phyloP scores from a whole-genome alignment of 2,797 vertebrate species.

The Atherinosoma microstoma region DNA sequence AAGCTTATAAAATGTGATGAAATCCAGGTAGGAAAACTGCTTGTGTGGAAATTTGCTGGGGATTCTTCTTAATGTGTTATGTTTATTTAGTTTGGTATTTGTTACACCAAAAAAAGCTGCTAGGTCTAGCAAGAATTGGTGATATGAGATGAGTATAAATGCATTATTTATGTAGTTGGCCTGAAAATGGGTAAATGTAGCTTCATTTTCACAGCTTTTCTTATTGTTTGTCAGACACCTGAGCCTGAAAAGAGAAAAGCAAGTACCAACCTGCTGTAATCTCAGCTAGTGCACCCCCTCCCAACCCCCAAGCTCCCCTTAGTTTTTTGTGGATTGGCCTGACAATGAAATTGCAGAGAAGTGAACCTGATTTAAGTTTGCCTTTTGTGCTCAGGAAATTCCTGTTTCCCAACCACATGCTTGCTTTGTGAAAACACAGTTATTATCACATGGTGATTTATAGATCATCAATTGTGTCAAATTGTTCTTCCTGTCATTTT shows the following conservation, averaged over 20 bases:
- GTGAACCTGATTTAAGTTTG: constrained; percentile 66
- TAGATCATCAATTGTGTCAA: constrained; percentile 47
- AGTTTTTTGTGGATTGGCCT: constrained; percentile 44
- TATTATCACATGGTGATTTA: constrained; percentile 69
- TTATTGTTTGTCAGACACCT: constrained; percentile 40
- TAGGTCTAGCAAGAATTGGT: neutral
- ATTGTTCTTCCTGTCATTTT: constrained; percentile 47
- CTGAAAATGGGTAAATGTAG: constrained; percentile 28
- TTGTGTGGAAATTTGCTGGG: neutral
- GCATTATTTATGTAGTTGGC: constrained; percentile 1
- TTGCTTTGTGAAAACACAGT: constrained; percentile 64
- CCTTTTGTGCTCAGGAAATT: constrained; percentile 71
- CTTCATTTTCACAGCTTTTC: constrained; percentile 37
- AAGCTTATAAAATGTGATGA: constrained; percentile 99
- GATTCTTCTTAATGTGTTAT: neutral
- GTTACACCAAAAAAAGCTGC: neutral
- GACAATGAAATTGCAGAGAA: constrained; percentile 73
- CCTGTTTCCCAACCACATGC: constrained; percentile 52
- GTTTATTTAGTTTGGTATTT: neutral
- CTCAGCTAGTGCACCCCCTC: constrained; percentile 27
- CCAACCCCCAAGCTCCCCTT: constrained; percentile 16
- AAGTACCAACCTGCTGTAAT: constrained; percentile 62
- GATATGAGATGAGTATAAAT: neutral
- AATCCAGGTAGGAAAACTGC: constrained; percentile 89
- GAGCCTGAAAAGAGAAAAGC: constrained; percentile 37